Base-by-base conservation (phyloP, 2,888 invertebrate species). In the Hedya salicella region DNA sequence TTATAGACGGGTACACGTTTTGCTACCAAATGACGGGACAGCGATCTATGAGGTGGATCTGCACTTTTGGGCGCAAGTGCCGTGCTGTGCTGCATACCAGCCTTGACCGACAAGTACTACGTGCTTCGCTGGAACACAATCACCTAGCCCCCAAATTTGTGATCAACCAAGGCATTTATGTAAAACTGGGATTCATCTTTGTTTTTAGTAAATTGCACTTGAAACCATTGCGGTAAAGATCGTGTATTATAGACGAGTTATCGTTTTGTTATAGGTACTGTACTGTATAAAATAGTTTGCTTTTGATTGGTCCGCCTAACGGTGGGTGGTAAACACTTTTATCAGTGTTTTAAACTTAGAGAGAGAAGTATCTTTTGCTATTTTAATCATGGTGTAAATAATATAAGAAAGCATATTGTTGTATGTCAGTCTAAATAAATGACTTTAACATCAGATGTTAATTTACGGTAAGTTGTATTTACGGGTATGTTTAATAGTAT, bases 1-100 rank as follows among this genome's bases (percentile, higher is more conserved):
- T 79, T 3, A 21, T 78, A 9, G 50, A 76, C 4, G 74, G 75
- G 3, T 78, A 73, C 59, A 71, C 74, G 1, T 79, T 73, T 62
- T 73, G 73, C 42, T 67, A 69, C n/a, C 49, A 68, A 6, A 36
- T 14, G 40, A 13, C 11, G 30, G 17, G 46, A 9, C 50, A 59
- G 40, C 42, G 5, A 21, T 71, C 65, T 0, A 48, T 56, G 2
- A 42, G 62, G 1, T 75, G 73, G 73, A 57, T 67, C 8, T 75
- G 75, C 46, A 71, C 71, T 21, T 49, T 42, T 14, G 42, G 42
- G 3, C 14, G 16, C 42, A 42, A 42, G 16, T 42, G 42, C 8
- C 21, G 21, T n/a, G 25, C n/a, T 4, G 6, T 17, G 14, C 1
- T 42, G 6, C n/a, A 14, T 42, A 56, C 39, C 11, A 40, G 8